A percentile compares a stretch with the other conserved stretches of the same genome.
phyloP scores from a whole-genome alignment of 1,140 invertebrate genomes.

The Neomicropteryx cornuta region DNA sequence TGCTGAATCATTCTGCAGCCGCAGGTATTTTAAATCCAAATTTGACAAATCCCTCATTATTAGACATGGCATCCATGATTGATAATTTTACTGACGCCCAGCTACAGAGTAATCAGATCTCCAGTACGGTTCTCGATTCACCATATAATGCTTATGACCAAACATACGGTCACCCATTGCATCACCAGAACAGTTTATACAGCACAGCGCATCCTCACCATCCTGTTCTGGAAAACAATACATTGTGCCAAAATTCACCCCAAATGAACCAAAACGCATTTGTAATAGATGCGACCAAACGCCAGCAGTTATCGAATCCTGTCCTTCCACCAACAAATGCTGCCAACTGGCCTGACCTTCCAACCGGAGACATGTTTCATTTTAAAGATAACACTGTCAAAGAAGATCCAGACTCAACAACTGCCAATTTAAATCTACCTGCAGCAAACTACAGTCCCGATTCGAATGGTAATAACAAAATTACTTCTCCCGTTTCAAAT shows the following conservation, averaged over 20 bases:
- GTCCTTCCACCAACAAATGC: slow-evolving; percentile 30
- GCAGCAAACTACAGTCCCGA: slow-evolving; percentile 39
- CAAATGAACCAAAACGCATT: slow-evolving; percentile 26
- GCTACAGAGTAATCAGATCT: slow-evolving; percentile 69
- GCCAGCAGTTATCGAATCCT: slow-evolving; percentile 12
- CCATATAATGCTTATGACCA: slow-evolving; percentile 45
- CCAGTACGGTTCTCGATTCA: slow-evolving; percentile 67
- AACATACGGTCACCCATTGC: slow-evolving; percentile 29
- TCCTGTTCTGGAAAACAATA: slow-evolving; percentile 24
- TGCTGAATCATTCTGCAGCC: slow-evolving; percentile 27
- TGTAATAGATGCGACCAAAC: slow-evolving; percentile 19
- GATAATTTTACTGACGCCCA: slow-evolving; percentile 63
- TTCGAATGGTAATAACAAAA: slow-evolving; percentile 31
- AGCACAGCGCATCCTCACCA: slow-evolving; percentile 23
- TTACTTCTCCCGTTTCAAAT: slow-evolving; percentile 17
- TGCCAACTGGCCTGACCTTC: slow-evolving; percentile 41
- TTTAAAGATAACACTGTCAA: slow-evolving; percentile 35
- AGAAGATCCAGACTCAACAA: slow-evolving; percentile 58
- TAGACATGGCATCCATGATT: slow-evolving; percentile 63
- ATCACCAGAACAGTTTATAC: slow-evolving; percentile 35
- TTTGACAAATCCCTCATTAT: slow-evolving; percentile 41
- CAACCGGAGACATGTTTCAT: slow-evolving; percentile 28
- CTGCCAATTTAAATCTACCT: slow-evolving; percentile 34
- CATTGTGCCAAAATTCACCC: slow-evolving; percentile 19
- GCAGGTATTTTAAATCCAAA: slow-evolving; percentile 30